Evolutionary conservation across 2,113 vertebrate species (phyloP).

Genomic region (Felis catus): F.catus_Fca126_mat1.0 CM031419.1:38108001-38108500

Average conservation of each 20-base stretch:
- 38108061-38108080: neutral
- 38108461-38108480: neutral
- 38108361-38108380: neutral
- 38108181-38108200: neutral
- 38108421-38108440: neutral
- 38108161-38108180: neutral
- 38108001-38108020: neutral
- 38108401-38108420: neutral
- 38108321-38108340: neutral
- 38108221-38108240: neutral
- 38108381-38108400: neutral
- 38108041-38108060: neutral
- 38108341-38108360: neutral
- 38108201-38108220: neutral
- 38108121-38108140: neutral
- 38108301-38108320: neutral
- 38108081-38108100: neutral
- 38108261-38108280: neutral
- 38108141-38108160: neutral
- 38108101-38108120: neutral
- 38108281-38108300: neutral
- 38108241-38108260: neutral
- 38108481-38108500: constrained; percentile 4
- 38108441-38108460: neutral
- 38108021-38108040: neutral